Conservation (phyloP, 2,113 vertebrate genomes). For the Onychostruthus taczanowskii region DNA sequence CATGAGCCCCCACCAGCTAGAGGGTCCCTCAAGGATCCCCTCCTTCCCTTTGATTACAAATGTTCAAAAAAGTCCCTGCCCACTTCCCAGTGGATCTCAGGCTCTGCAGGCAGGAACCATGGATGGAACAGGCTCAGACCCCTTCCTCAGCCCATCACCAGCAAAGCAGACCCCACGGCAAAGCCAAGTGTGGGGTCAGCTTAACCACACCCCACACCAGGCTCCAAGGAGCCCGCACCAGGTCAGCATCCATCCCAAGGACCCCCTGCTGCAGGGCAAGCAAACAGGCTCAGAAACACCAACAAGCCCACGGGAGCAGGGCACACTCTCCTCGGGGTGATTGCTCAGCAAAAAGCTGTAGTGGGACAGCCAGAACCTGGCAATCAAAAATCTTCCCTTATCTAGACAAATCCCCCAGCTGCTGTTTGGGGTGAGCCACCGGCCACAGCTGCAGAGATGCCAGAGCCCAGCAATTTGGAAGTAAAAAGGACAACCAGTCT, state of each 20-base stretch:
- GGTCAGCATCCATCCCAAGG: neutral
- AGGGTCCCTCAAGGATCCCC: neutral
- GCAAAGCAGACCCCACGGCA: neutral
- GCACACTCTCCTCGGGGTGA: rapidly evolving
- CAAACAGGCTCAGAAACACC: neutral
- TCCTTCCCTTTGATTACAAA: neutral
- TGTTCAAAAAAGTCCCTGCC: neutral
- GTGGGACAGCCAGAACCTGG: neutral
- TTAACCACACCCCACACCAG: neutral
- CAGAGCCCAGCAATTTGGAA: neutral
- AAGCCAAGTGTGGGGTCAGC: neutral
- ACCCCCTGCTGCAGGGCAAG: neutral
- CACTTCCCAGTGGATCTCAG: rapidly evolving
- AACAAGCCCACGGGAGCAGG: rapidly evolving
- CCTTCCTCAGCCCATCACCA: neutral
- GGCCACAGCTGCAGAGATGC: neutral
- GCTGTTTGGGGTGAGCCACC: neutral
- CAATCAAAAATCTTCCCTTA: neutral
- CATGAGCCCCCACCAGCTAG: neutral
- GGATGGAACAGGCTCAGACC: rapidly evolving
- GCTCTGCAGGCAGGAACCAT: neutral
- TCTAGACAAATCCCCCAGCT: neutral
- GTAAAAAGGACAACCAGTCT: neutral
- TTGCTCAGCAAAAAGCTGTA: rapidly evolving
- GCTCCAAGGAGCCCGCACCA: neutral